These are phyloP conservation scores for Cantharis lateralis DNA, from an alignment of 2,888 invertebrate genomes.

Conservation along the genomic window DNA sequence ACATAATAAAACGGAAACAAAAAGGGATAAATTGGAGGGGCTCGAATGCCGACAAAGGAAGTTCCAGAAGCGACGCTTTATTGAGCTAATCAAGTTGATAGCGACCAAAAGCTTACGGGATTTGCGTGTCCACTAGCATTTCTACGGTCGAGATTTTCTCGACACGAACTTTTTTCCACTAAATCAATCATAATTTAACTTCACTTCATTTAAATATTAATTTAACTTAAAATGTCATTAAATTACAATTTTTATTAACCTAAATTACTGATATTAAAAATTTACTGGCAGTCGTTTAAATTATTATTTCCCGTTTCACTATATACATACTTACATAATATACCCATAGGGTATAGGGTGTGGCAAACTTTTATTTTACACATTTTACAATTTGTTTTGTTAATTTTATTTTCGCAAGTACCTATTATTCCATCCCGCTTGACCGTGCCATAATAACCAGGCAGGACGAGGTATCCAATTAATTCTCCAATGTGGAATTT, in stretches of 20 bases:
- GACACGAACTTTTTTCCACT: conserved; percentile 2
- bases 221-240: neutral
- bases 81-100: conserved; percentile 36
- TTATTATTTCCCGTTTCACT: neutral
- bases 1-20: conserved; percentile 21
- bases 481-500: neutral
- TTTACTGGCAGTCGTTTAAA: neutral
- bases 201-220: neutral
- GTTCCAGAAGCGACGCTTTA: conserved; percentile 33
- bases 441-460: neutral
- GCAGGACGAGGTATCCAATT: neutral
- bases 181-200: conserved; percentile 2
- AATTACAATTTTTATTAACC: neutral
- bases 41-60: conserved; percentile 29
- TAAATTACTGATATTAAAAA: neutral
- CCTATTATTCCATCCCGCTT: neutral
- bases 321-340: neutral
- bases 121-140: conserved; percentile 16
- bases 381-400: neutral
- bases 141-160: neutral
- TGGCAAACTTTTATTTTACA: neutral
- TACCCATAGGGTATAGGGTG: neutral
- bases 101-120: conserved; percentile 12
- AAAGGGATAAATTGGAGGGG: conserved; percentile 22
- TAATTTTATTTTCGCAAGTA: neutral